Evolutionary conservation across 2,797 vertebrate genomes (phyloP).

Genomic region (Peromyscus nudipes): DNA sequence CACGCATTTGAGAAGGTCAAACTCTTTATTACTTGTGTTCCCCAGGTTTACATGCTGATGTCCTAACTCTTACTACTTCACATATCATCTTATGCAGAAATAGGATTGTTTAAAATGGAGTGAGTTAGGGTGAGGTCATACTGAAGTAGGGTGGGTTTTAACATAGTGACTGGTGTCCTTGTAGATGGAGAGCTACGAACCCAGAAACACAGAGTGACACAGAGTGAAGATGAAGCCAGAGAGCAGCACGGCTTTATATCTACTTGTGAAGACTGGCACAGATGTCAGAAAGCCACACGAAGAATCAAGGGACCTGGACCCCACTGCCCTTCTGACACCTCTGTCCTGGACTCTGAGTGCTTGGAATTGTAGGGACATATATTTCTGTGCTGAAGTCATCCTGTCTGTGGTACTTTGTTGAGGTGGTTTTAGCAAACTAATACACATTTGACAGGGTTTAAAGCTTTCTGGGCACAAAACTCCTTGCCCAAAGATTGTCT

Average conservation of each 20-base stretch:
- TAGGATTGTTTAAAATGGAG: not conserved
- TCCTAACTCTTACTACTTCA: not conserved
- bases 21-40: not conserved
- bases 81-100: conserved; percentile 53
- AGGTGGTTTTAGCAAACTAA: not conserved
- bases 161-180: not conserved
- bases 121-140: conserved; percentile 30
- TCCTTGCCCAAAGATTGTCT: not conserved
- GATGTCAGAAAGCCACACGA: not conserved
- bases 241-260: not conserved
- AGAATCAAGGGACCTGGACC: not conserved
- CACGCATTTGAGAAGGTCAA: not conserved
- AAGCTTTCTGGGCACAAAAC: not conserved
- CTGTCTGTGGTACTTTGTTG: not conserved
- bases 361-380: not conserved
- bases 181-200: not conserved
- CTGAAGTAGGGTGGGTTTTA: not conserved
- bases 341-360: not conserved
- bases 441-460: conserved; percentile 23
- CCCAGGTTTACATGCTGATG: not conserved
- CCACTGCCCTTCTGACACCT: not conserved
- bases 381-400: not conserved
- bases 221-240: not conserved
- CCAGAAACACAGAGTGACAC: not conserved
- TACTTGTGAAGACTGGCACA: not conserved